Conservation (phyloP, 1,140 invertebrate genomes). For the Eurytemora carolleeae region DNA sequence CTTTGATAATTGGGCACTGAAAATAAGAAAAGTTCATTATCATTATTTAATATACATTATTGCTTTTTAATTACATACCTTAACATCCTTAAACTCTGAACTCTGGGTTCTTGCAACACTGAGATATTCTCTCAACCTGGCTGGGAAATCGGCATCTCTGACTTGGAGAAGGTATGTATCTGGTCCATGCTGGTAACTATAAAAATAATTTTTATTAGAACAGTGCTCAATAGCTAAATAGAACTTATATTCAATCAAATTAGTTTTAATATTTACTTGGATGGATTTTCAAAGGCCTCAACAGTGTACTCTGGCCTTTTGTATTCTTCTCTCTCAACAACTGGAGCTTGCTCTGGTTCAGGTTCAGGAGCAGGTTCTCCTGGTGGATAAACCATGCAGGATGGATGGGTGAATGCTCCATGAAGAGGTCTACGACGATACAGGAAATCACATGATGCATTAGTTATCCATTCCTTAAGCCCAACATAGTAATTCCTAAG, state of each 20-base stretch:
- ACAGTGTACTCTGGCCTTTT: constrained; percentile 31
- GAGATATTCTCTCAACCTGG: constrained; percentile 72
- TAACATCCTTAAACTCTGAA: constrained; percentile 10
- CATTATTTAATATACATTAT: background rate
- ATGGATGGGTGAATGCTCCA: constrained; percentile 62
- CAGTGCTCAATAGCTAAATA: background rate
- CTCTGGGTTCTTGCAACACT: constrained; percentile 31
- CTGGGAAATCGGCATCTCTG: constrained; percentile 74
- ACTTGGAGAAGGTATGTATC: constrained; percentile 85
- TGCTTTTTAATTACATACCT: background rate
- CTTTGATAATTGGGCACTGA: constrained; percentile 61
- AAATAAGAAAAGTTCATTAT: constrained; percentile 13
- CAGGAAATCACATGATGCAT: constrained; percentile 64
- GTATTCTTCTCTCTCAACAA: constrained; percentile 31
- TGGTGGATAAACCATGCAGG: constrained; percentile 81
- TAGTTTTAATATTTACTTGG: constrained; percentile 16
- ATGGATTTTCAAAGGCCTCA: constrained; percentile 17
- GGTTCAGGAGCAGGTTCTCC: constrained; percentile 41
- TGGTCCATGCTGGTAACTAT: constrained; percentile 76
- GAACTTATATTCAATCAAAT: too few relatives aligned
- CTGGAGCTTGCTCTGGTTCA: constrained; percentile 24
- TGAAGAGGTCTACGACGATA: constrained; percentile 55
- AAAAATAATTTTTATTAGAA: constrained; percentile 15
- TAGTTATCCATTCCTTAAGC: constrained; percentile 52
- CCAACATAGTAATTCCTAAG: constrained; percentile 26